Evolutionary conservation across 2,113 vertebrate species (phyloP).

Genomic region (Coptodon bakossiorum): DNA sequence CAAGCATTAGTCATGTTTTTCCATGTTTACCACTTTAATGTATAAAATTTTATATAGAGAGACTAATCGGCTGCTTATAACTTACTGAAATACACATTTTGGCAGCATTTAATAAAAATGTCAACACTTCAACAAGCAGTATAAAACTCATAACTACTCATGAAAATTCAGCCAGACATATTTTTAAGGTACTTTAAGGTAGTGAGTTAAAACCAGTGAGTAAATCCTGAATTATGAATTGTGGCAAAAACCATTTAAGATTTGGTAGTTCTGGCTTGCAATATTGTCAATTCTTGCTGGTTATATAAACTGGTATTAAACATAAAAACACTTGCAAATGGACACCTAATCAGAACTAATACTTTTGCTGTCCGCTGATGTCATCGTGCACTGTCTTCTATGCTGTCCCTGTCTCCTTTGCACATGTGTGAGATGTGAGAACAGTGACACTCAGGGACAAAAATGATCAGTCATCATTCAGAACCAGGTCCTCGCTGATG

Average conservation of each 20-base stretch:
- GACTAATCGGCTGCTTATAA: background rate
- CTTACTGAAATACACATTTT: background rate
- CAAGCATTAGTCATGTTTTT: background rate
- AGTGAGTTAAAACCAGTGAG: background rate
- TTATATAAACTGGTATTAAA: background rate
- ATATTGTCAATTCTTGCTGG: background rate
- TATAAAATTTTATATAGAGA: fast-evolving
- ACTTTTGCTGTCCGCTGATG: background rate
- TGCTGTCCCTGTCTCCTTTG: background rate
- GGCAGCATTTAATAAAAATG: background rate
- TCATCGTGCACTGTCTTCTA: background rate
- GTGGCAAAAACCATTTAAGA: background rate
- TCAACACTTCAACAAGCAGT: background rate
- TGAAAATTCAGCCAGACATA: background rate
- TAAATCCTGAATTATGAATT: background rate
- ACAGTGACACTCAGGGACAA: background rate
- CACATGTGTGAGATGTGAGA: background rate
- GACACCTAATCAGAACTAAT: background rate
- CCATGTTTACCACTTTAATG: background rate
- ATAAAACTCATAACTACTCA: background rate
- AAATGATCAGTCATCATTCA: background rate
- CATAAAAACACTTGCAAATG: background rate
- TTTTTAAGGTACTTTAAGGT: background rate
- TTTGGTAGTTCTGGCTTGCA: background rate
- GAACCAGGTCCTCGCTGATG: background rate